Conservation (phyloP, 2,113 vertebrate species). For the Pituophis catenifer region DNA sequence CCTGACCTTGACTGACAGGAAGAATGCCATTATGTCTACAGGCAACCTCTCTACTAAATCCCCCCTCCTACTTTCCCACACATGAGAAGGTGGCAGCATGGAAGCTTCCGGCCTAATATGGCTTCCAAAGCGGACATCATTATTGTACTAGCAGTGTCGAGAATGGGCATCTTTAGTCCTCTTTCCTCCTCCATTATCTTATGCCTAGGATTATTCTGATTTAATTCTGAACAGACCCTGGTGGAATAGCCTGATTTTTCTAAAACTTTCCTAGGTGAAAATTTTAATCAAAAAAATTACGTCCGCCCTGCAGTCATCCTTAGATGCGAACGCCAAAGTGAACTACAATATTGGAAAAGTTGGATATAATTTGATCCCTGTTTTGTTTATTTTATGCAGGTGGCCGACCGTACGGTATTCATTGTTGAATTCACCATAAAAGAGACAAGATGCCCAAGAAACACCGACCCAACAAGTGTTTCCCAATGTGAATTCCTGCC, state of each 20-base stretch:
- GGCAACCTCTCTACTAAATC: too few species aligned
- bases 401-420: slow-evolving; percentile 18
- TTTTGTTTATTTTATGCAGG: slow-evolving; percentile 47
- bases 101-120: too few species aligned
- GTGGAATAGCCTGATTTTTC: not conserved
- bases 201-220: not conserved
- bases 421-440: slow-evolving; percentile 56
- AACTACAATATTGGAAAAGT: not conserved
- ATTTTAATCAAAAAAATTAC: not conserved
- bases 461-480: not conserved
- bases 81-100: too few species aligned
- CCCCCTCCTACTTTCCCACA: too few species aligned
- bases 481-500: slow-evolving; percentile 50
- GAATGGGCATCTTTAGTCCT: not conserved
- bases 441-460: slow-evolving; percentile 49
- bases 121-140: not conserved
- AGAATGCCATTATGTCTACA: too few species aligned
- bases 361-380: not conserved
- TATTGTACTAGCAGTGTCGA: not conserved
- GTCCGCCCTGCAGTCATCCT: not conserved
- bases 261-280: not conserved
- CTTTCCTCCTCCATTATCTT: not conserved
- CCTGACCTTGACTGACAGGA: too few species aligned
- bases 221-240: not conserved
- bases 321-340: not conserved